These are phyloP conservation scores for Tetanocera ferruginea DNA, from an alignment of 2,888 invertebrate species.

Conservation along the genomic window DNA sequence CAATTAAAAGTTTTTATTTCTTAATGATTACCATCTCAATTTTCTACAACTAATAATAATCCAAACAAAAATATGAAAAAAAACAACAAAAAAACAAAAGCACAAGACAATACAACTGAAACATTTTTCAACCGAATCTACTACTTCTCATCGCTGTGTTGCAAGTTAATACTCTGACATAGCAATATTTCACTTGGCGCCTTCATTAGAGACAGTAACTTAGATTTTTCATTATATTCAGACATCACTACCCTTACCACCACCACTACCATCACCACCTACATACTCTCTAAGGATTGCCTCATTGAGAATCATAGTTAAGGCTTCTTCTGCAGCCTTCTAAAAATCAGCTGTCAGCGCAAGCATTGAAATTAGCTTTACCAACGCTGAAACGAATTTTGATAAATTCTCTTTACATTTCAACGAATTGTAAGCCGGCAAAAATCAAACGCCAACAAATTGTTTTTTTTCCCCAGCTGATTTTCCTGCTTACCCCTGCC, in stretches of 20 bases:
- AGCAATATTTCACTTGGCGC: constrained; percentile 42
- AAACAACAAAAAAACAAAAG: constrained; percentile 24
- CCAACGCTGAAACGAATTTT: constrained; percentile 49
- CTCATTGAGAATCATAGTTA: not conserved
- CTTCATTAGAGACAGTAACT: constrained; percentile 40
- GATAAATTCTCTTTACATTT: constrained; percentile 43
- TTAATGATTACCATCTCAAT: constrained; percentile 34
- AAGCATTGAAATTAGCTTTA: constrained; percentile 45
- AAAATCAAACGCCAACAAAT: constrained; percentile 46
- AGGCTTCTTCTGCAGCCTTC: constrained; percentile 11
- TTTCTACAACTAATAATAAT: constrained; percentile 44
- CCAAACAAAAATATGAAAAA: constrained; percentile 33
- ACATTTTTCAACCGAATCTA: not conserved
- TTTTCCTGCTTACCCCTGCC: not conserved
- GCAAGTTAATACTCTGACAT: constrained; percentile 41
- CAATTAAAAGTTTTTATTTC: constrained; percentile 30
- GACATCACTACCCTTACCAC: not conserved
- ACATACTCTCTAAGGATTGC: not conserved
- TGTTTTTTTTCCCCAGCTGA: constrained; percentile 37
- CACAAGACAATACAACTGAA: not conserved
- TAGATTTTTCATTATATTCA: not conserved
- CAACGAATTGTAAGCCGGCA: not conserved
- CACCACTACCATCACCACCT: not conserved
- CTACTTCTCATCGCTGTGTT: not conserved
- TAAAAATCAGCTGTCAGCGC: not conserved